Conservation (phyloP, 2,113 vertebrate genomes). For the Elephas maximus region DNA sequence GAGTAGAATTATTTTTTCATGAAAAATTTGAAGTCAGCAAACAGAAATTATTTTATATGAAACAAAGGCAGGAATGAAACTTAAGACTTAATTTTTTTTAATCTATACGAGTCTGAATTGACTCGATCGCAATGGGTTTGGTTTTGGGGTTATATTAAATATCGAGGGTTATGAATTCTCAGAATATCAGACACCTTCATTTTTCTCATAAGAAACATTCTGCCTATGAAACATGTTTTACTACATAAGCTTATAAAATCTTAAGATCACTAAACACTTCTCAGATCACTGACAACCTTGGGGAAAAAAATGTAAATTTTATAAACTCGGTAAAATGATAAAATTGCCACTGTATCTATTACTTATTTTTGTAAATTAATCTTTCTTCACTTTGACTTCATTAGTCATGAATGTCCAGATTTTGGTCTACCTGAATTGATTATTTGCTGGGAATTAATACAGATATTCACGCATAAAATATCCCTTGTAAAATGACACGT, state of each 20-base stretch:
- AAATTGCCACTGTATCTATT: background rate
- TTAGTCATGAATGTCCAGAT: background rate
- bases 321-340: constrained; percentile 49
- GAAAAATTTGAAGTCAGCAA: constrained; percentile 17
- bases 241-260: background rate
- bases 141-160: background rate
- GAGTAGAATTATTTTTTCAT: constrained; percentile 38
- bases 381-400: constrained; percentile 35
- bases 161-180: background rate
- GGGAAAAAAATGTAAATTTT: constrained; percentile 55
- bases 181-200: background rate
- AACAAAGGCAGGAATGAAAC: constrained; percentile 44
- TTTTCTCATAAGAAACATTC: constrained; percentile 55
- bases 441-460: constrained; percentile 34
- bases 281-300: background rate
- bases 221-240: constrained; percentile 21
- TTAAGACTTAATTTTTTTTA: background rate
- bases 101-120: background rate
- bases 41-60: constrained; percentile 30
- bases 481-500: background rate
- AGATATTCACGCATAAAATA: background rate
- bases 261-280: constrained; percentile 24
- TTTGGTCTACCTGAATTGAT: background rate
- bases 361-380: constrained; percentile 42
- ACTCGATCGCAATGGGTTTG: no score